Percentiles rank a stretch among this genome's conserved stretches.
Evolutionary conservation across 2,888 invertebrate species (phyloP).

Genomic region (Neoitamus cyanurus): DNA sequence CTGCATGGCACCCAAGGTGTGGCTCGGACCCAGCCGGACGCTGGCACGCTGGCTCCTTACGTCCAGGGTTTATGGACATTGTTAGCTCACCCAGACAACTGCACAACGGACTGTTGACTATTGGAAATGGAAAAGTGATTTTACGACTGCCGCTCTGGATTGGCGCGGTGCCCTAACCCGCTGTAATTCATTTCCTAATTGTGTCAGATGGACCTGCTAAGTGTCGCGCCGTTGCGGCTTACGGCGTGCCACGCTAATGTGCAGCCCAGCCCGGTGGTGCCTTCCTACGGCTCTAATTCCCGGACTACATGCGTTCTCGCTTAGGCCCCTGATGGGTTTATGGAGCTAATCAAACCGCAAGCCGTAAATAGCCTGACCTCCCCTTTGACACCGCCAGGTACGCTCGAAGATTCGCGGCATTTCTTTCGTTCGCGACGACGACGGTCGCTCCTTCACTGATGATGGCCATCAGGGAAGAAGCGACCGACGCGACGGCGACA

Average conservation of each 20-base stretch:
- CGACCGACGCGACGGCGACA: no score
- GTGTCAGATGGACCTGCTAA: slow-evolving; percentile 27
- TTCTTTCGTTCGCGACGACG: no score
- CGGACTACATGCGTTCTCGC: not conserved
- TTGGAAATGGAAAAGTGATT: slow-evolving; percentile 40
- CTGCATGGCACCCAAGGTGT: slow-evolving; percentile 4
- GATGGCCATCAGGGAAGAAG: not conserved
- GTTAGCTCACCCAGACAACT: not conserved
- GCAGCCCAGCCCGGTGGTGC: not conserved
- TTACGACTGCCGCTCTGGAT: not conserved
- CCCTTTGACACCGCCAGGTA: not conserved
- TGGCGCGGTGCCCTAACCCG: not conserved
- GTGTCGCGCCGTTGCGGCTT: not conserved
- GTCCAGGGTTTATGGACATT: slow-evolving; percentile 18
- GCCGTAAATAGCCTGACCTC: slow-evolving; percentile 21
- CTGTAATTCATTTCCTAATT: slow-evolving; percentile 32
- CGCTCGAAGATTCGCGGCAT: not conserved
- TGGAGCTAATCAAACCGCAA: slow-evolving; percentile 1
- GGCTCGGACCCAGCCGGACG: not conserved
- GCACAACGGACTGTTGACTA: slow-evolving; percentile 3
- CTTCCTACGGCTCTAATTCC: not conserved
- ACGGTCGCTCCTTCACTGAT: not conserved
- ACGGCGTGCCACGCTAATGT: not conserved
- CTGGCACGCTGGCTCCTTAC: not conserved
- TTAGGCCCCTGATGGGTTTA: slow-evolving; percentile 26